Conservation (phyloP, 2,797 vertebrate genomes). For the Pseudocheirus occidentalis region DNA sequence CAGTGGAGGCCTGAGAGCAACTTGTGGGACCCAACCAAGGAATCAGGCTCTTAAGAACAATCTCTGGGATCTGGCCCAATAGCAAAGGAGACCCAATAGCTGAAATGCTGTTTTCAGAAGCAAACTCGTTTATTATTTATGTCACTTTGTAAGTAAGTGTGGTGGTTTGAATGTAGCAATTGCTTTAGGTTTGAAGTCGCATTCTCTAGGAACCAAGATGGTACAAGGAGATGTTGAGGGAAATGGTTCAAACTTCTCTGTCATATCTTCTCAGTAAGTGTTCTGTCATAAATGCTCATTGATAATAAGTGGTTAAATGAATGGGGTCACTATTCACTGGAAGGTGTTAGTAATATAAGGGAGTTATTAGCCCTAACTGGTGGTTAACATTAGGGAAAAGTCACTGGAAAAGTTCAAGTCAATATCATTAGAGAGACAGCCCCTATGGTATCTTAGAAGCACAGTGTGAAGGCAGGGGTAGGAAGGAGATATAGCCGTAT, state of each 20-base stretch:
- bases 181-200: neutral
- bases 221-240: neutral
- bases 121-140: neutral
- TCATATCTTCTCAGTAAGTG: neutral
- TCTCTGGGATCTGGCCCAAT: neutral
- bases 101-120: neutral
- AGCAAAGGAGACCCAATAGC: neutral
- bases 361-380: neutral
- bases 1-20: neutral
- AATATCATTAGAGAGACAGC: neutral
- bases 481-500: neutral
- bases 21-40: neutral
- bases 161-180: neutral
- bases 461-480: neutral
- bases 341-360: neutral
- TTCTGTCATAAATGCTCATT: neutral
- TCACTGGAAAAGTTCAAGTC: neutral
- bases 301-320: neutral
- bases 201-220: neutral
- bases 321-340: neutral
- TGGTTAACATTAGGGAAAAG: neutral
- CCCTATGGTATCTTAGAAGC: neutral
- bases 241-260: neutral
- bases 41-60: neutral
- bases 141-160: neutral